Percentiles rank a stretch among this genome's conserved stretches.
Evolutionary conservation across 2,888 invertebrate species (phyloP).

Genomic region (Eretmocerus hayati): DNA sequence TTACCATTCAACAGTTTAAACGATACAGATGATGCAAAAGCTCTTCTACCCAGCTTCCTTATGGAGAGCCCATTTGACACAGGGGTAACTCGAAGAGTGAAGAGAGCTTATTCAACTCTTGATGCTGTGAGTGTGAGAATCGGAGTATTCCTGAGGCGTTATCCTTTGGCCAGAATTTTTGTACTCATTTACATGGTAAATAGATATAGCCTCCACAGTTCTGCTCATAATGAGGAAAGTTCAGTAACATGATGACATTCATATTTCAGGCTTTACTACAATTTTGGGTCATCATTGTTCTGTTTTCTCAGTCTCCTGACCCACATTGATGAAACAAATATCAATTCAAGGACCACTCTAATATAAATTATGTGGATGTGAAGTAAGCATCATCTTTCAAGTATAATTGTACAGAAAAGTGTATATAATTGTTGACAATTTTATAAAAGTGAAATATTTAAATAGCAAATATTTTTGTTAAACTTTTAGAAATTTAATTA

Average conservation of each 20-base stretch:
- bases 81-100: constrained; percentile 66
- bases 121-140: constrained; percentile 73
- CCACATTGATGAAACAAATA: too few species aligned
- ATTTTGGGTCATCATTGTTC: constrained; percentile 42
- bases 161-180: constrained; percentile 75
- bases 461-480: too few species aligned
- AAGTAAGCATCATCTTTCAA: too few species aligned
- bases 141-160: constrained; percentile 71
- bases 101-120: constrained; percentile 67
- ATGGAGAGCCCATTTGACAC: constrained; percentile 71
- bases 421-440: too few species aligned
- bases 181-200: constrained; percentile 77
- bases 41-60: constrained; percentile 64
- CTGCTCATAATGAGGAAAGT: background rate
- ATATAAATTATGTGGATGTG: too few species aligned
- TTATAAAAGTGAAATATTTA: too few species aligned
- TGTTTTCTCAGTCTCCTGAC: constrained; percentile 42
- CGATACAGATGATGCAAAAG: constrained; percentile 63
- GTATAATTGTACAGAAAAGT: too few species aligned
- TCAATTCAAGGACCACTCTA: too few species aligned
- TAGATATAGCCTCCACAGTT: constrained; percentile 14
- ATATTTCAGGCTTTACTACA: constrained; percentile 38
- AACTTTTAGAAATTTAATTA: too few species aligned
- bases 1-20: constrained; percentile 54
- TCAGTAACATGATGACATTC: background rate